A percentile compares a stretch with the other conserved stretches of the same genome.
These are phyloP conservation scores for Petrophora chlorosata DNA, from an alignment of 2,888 invertebrate species.

Conservation along the genomic window DNA sequence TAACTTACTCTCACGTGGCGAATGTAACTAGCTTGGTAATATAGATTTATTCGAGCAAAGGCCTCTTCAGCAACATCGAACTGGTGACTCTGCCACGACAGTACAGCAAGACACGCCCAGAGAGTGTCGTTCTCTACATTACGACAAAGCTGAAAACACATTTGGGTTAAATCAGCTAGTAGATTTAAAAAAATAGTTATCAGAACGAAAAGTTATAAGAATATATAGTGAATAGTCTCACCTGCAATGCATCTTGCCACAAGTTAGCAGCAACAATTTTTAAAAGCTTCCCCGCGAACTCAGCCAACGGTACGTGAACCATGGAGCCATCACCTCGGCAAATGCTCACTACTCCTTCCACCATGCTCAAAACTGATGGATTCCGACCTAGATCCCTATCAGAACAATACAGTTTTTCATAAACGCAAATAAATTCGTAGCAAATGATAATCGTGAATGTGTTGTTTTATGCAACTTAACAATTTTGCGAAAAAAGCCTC, in stretches of 20 bases:
- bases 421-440: no score
- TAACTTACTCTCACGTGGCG: slow-evolving; percentile 89
- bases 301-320: slow-evolving; percentile 88
- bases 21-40: slow-evolving; percentile 92
- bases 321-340: slow-evolving; percentile 95
- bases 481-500: no score
- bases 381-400: slow-evolving; percentile 95
- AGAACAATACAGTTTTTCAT: no score
- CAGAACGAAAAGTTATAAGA: no score
- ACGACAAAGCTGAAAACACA: slow-evolving; percentile 66
- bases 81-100: slow-evolving; percentile 94
- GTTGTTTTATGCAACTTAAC: no score
- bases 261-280: slow-evolving; percentile 87
- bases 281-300: slow-evolving; percentile 85
- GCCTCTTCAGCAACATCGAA: slow-evolving; percentile 96
- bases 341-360: slow-evolving; percentile 92
- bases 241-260: slow-evolving; percentile 93
- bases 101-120: slow-evolving; percentile 97
- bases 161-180: not conserved
- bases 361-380: slow-evolving; percentile 91
- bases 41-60: slow-evolving; percentile 86
- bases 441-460: no score
- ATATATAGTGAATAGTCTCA: no score
- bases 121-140: slow-evolving; percentile 85
- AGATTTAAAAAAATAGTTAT: no score